Base-by-base conservation (phyloP, 1,140 invertebrate genomes). In the Drosophila ambigua region DNA sequence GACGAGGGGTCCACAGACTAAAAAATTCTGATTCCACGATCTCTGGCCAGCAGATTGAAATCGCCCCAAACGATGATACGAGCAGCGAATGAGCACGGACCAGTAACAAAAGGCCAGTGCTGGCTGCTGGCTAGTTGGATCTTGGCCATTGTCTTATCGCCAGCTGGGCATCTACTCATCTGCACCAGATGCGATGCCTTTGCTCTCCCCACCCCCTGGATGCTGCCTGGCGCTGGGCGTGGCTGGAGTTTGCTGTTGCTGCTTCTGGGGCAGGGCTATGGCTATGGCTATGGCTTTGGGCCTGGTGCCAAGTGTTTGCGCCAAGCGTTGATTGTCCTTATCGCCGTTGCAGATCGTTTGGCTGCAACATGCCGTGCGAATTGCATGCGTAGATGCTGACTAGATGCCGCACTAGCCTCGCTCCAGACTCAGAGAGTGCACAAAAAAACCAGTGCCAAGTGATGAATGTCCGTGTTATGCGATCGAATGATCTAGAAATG, bases 401-500 rank as follows among this genome's bases (percentile, higher is more conserved):
- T 89, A 78, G 78, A 85, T 39, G 35, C 35, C 35, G 35, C 35
- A 39, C 65, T 58, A 69, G 83, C 48, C 50, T 55, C 13, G 45
- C 65, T 15, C 43, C 58, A 64, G 51, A 52, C 3, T 0, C 23
- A 77, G 59, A 60, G 50, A 51, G 24, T 63, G 50, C 28, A 45
- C n/a, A 31, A 61, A 61, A 61, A 43, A 75, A 55, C 50, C 72
- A 55, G 73, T 62, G 66, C 66, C 80, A 84, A 87, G 82, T 90
- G 87, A 90, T 90, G 87, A 90, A 90, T 90, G 87, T 83, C 87
- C 88, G 73, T 88, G 88, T 90, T 90, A 90, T 83, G 79, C 87
- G 87, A 90, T 90, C 87, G 90, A 90, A 90, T 90, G 87, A 90
- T 90, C 87, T 87, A 83, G 87, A 90, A 90, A 90, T 90, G 79